Evolutionary conservation across 2,888 invertebrate genomes (phyloP).

Genomic region (Lasioglossum malachurum): DNA sequence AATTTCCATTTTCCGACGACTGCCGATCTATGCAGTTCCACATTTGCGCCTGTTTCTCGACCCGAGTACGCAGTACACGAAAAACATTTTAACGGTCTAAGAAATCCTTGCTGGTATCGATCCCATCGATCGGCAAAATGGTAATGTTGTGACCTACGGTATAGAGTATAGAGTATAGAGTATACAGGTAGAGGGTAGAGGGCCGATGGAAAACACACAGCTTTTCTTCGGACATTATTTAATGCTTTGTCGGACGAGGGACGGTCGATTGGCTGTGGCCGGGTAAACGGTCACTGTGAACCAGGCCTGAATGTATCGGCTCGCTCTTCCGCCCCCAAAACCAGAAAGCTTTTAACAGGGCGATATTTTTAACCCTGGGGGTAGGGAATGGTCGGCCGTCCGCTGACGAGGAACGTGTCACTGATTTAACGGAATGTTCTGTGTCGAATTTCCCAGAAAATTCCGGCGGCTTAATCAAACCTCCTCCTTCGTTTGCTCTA

Average conservation of each 20-base stretch:
- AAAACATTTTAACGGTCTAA: not conserved
- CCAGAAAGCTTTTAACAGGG: slow-evolving; percentile 46
- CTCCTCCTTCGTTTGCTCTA: not conserved
- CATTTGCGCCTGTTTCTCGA: not conserved
- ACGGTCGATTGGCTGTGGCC: slow-evolving; percentile 25
- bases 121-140: not conserved
- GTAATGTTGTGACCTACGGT: not conserved
- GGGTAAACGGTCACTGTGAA: slow-evolving; percentile 10
- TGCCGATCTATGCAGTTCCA: not conserved
- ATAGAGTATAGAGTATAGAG: no score
- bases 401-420: slow-evolving; percentile 23
- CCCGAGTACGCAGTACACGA: not conserved
- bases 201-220: not conserved
- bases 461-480: slow-evolving; percentile 6
- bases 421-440: slow-evolving; percentile 19
- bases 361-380: slow-evolving; percentile 45
- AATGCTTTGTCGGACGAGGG: slow-evolving; percentile 6
- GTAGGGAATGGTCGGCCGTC: slow-evolving; percentile 18
- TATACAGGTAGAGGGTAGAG: not conserved
- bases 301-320: slow-evolving; percentile 27
- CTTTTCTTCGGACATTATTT: not conserved
- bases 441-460: slow-evolving; percentile 28
- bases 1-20: not conserved
- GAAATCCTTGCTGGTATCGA: not conserved
- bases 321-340: slow-evolving; percentile 35